These are phyloP conservation scores for Ariolimax columbianus DNA, from an alignment of 2,888 invertebrate species.

Conservation along the genomic window DNA sequence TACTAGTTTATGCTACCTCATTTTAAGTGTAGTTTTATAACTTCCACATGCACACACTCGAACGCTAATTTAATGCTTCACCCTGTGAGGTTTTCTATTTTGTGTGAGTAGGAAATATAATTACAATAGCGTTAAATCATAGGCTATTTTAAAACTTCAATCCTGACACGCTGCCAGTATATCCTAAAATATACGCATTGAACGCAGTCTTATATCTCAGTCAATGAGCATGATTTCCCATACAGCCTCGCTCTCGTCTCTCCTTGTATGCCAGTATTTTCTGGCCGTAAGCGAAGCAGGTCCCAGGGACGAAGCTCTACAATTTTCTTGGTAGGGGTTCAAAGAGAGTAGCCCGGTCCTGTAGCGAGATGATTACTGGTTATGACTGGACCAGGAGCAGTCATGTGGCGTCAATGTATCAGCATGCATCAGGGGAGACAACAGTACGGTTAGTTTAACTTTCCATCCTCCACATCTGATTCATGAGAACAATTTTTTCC, in stretches of 20 bases:
- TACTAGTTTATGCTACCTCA: too few species aligned
- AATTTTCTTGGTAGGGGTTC: conserved; percentile 1
- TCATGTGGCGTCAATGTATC: too few species aligned
- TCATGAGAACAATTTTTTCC: too few species aligned
- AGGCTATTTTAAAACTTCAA: not conserved
- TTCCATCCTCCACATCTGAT: too few species aligned
- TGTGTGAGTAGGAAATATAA: too few species aligned
- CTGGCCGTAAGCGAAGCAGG: not conserved
- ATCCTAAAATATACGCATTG: not conserved
- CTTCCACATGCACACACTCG: too few species aligned
- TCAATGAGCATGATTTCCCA: not conserved
- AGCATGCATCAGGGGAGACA: not conserved
- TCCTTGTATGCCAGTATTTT: not conserved
- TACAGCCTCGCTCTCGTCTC: not conserved
- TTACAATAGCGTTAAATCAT: not conserved
- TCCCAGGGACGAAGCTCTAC: not conserved
- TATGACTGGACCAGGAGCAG: not conserved
- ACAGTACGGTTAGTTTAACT: not conserved
- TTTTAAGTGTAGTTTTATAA: too few species aligned
- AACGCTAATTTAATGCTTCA: too few species aligned
- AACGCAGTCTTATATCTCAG: not conserved
- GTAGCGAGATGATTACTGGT: not conserved
- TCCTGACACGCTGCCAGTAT: not conserved
- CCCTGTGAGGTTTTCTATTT: too few species aligned
- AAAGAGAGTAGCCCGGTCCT: not conserved